Evolutionary conservation across 2,888 invertebrate species (phyloP).

Genomic region (Epinotia ramella): DNA sequence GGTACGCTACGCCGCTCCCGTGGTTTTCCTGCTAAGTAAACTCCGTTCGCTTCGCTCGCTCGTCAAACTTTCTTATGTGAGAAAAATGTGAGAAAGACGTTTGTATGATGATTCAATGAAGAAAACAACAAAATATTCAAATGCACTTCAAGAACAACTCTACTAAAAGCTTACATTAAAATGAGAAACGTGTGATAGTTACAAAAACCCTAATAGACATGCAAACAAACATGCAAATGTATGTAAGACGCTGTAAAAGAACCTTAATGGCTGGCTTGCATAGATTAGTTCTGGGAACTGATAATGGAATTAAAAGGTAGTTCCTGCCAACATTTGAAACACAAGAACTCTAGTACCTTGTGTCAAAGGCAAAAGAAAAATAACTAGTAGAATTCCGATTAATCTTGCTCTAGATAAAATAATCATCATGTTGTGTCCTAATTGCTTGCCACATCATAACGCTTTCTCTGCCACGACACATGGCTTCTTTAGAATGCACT

Average conservation of each 20-base stretch:
- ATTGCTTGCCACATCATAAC: no score
- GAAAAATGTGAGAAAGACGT: no score
- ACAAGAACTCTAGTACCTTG: neutral
- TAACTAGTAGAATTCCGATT: no score
- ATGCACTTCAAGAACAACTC: neutral
- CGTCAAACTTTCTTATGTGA: neutral
- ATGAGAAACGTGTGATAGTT: conserved; percentile 22
- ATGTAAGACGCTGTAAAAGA: conserved; percentile 44
- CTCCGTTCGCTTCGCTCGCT: no score
- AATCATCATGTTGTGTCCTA: no score
- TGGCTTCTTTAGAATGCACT: no score
- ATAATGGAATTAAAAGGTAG: neutral
- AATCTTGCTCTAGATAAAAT: no score
- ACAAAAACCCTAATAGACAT: conserved; percentile 17
- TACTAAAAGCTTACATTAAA: conserved; percentile 2
- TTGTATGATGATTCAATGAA: neutral
- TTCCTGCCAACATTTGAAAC: neutral
- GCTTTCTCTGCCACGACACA: no score
- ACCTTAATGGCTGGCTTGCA: conserved; percentile 37
- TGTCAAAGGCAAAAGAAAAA: neutral
- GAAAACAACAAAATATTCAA: neutral
- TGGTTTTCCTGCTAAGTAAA: no score
- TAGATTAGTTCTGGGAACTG: conserved; percentile 37
- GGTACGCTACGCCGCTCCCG: no score
- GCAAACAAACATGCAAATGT: conserved; percentile 46